Percentiles rank a stretch among this genome's conserved stretches.
These are phyloP conservation scores for Protodeltote pygarga DNA, from an alignment of 2,888 invertebrate genomes.

Conservation along the genomic window DNA sequence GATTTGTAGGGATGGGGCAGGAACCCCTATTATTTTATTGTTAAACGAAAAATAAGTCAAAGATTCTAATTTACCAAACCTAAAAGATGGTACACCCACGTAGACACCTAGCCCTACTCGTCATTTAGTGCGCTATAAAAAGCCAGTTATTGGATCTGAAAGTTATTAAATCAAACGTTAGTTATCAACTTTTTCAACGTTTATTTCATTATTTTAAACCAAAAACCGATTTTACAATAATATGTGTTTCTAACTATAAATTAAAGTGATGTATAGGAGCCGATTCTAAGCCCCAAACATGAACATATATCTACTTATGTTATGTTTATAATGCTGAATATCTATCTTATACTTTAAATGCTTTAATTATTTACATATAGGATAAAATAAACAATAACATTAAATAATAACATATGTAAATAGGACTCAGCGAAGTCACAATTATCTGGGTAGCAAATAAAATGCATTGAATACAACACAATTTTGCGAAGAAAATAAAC, in stretches of 20 bases:
- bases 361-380: conserved; percentile 57
- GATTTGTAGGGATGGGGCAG: no score
- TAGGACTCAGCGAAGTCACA: conserved; percentile 21
- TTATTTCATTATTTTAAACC: conserved; percentile 58
- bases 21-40: no score
- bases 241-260: conserved; percentile 50
- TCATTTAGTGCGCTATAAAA: no score
- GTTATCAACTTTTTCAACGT: conserved; percentile 43
- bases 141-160: no score
- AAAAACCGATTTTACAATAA: conserved; percentile 58
- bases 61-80: no score
- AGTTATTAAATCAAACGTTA: no score
- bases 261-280: conserved; percentile 46
- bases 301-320: conserved; percentile 45
- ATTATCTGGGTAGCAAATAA: conserved; percentile 6
- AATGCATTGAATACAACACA: background rate
- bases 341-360: conserved; percentile 61
- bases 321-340: conserved; percentile 51
- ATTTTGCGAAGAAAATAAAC: no score
- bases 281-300: conserved; percentile 28
- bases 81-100: no score
- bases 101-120: no score
- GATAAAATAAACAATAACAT: conserved; percentile 48
- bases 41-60: no score
- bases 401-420: conserved; percentile 34